These are phyloP conservation scores for Trachymyrmex septentrionalis DNA, from an alignment of 1,140 invertebrate species.

Conservation along the genomic window DNA sequence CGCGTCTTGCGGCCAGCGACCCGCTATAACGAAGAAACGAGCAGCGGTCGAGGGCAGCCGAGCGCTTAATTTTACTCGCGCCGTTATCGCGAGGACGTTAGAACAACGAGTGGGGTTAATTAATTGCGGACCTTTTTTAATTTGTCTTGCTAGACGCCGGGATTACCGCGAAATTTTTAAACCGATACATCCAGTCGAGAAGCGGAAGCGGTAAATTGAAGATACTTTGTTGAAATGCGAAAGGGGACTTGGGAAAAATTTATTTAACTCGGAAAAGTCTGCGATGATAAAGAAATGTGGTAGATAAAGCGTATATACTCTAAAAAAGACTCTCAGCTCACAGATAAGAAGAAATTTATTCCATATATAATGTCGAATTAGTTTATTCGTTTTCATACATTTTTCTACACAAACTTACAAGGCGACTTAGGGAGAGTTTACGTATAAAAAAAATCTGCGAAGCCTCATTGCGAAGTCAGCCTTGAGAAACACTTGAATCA, in stretches of 20 bases:
- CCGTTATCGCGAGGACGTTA: constrained; percentile 63
- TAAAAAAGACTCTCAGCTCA: not conserved
- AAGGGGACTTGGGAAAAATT: not conserved
- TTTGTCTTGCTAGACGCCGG: constrained; percentile 44
- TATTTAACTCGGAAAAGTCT: constrained; percentile 31
- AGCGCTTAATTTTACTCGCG: constrained; percentile 59
- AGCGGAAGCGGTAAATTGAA: constrained; percentile 35
- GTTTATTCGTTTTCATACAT: not conserved
- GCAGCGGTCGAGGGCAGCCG: constrained; percentile 16
- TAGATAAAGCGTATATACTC: not conserved
- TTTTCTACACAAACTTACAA: not conserved
- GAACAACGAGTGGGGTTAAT: constrained; percentile 64
- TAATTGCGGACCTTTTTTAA: constrained; percentile 64
- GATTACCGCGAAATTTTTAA: constrained; percentile 53
- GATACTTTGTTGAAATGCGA: constrained; percentile 47
- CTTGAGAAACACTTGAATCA: constrained; percentile 47
- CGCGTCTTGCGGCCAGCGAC: constrained; percentile 51
- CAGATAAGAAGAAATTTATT: not conserved
- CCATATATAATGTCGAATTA: not conserved
- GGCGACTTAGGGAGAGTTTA: not conserved
- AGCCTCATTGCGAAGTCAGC: not conserved
- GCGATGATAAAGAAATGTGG: constrained; percentile 23
- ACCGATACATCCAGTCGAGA: constrained; percentile 38
- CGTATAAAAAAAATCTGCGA: not conserved
- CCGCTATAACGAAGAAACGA: constrained; percentile 33